Evolutionary conservation across 2,888 invertebrate species (phyloP).

Genomic region (Luffia ferchaultella): DNA sequence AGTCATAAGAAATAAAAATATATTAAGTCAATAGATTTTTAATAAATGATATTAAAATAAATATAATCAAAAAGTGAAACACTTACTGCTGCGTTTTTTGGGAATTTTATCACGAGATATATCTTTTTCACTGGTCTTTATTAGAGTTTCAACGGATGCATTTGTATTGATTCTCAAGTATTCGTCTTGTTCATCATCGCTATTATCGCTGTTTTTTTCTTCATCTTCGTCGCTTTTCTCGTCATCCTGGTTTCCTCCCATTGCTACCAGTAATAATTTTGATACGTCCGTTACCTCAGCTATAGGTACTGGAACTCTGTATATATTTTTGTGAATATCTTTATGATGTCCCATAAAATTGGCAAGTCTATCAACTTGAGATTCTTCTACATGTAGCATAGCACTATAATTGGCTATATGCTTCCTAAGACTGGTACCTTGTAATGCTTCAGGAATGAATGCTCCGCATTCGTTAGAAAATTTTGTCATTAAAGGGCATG

Average conservation of each 20-base stretch:
- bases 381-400: neutral
- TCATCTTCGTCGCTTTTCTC: neutral
- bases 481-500: neutral
- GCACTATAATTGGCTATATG: neutral
- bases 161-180: too few species aligned
- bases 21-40: neutral
- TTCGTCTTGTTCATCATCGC: neutral
- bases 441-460: neutral
- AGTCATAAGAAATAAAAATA: too few species aligned
- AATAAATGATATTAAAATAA: neutral
- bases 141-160: too few species aligned
- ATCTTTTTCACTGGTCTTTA: too few species aligned
- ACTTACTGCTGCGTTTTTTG: too few species aligned
- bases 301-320: neutral
- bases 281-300: neutral
- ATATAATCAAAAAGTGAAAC: neutral
- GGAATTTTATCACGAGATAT: too few species aligned
- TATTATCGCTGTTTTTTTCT: neutral
- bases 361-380: neutral
- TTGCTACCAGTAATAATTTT: neutral
- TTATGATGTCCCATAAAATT: neutral
- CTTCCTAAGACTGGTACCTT: neutral
- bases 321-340: neutral
- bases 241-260: neutral
- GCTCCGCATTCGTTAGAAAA: neutral